Base-by-base conservation (phyloP, 2,797 vertebrate genomes). In the Hydrophis major region DNA sequence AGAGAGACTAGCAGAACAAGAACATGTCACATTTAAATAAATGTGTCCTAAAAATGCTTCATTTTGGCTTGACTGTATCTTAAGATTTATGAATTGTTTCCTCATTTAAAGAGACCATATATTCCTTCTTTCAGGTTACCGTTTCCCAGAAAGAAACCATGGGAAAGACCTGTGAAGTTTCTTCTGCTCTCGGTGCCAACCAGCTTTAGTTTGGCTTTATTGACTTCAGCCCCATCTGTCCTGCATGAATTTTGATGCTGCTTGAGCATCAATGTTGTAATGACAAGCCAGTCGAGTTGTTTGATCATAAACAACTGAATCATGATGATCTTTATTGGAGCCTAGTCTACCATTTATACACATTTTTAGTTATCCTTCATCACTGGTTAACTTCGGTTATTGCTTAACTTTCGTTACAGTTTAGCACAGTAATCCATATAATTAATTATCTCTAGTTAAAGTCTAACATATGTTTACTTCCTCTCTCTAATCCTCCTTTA, bases 201-300 rank as follows among this genome's bases (percentile, higher is more conserved):
- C 94, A 93, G 91, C 25, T 93, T 93, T 94, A 93, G 95, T 94
- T 95, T 88, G 89, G 91, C 87, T 89, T 92, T 93, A 94, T 92
- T 93, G 91, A 95, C 90, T 61, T 28, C 5, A 50, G 94, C 92
- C 90, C 89, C 95, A 74, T 96, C 95, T n/a, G 86, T 95, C 88
- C 89, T 92, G 93, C 95, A 95, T 89, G 47, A 94, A 91, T 93
- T 95, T 96, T 95, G 92, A 60, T 92, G 95, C 94, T 92, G 94
- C 93, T 94, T 96, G 42, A 42, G 42, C 42, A 4, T 42, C 42
- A 42, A 4, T 42, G 42, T 42, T 42, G 0, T 42, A 42, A 42
- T 4, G 42, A 42, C 42, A 3, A 42, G 3, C 3, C 42, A 42
- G 42, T 42, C 2, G 42, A 42, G 42, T 42, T 42, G 42, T 42